A percentile compares a stretch with the other conserved stretches of the same genome.
phyloP scores from a whole-genome alignment of 2,797 vertebrate genomes.

The Premnoplex brunnescens region DNA sequence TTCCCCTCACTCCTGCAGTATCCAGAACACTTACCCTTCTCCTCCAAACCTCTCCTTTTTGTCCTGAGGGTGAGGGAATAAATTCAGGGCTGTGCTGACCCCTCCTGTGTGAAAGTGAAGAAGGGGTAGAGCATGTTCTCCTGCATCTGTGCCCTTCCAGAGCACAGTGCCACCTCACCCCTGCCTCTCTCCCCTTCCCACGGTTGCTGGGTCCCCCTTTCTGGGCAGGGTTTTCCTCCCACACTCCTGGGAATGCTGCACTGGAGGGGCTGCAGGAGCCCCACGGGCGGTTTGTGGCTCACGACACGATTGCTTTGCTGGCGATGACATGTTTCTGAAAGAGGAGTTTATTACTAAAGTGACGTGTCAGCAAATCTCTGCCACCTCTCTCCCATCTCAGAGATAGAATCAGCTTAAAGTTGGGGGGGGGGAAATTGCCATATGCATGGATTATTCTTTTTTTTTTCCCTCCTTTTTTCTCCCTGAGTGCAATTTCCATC shows the following conservation, averaged over 20 bases:
- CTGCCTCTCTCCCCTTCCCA: not conserved
- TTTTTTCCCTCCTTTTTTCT: not conserved
- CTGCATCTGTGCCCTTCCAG: not conserved
- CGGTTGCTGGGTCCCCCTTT: not conserved
- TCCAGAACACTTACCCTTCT: not conserved
- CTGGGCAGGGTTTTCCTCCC: not conserved
- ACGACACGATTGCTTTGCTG: not conserved
- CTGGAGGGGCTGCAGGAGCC: not conserved
- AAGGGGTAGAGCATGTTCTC: not conserved
- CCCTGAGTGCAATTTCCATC: slow-evolving; percentile 52
- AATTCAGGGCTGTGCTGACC: not conserved
- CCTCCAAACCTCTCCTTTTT: not conserved
- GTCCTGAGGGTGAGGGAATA: not conserved
- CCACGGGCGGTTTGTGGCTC: not conserved
- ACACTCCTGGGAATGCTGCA: rapidly evolving
- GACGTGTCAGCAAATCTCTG: slow-evolving; percentile 66
- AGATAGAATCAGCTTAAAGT: slow-evolving; percentile 66
- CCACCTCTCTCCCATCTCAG: slow-evolving; percentile 53
- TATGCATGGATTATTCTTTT: slow-evolving; percentile 52
- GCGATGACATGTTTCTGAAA: slow-evolving; percentile 15
- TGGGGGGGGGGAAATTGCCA: slow-evolving; percentile 5
- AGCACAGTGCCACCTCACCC: not conserved
- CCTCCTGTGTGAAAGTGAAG: not conserved
- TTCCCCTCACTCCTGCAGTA: not conserved
- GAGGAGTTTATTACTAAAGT: slow-evolving; percentile 63